These are phyloP conservation scores for Alethe diademata DNA, from an alignment of 2,113 vertebrate genomes.

Conservation along the genomic window DNA sequence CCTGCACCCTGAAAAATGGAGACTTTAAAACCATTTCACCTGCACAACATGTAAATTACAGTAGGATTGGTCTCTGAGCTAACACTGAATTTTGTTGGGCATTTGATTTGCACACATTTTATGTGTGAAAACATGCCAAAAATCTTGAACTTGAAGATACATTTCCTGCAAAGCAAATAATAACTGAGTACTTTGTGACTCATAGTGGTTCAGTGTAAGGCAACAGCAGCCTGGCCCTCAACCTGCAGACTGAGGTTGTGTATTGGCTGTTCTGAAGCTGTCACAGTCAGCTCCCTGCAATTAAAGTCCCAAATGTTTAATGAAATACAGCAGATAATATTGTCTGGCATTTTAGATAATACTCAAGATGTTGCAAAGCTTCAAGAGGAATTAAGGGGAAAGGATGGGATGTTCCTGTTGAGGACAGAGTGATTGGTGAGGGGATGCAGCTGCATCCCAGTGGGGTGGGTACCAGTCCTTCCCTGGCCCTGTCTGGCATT, in stretches of 20 bases:
- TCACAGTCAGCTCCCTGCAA: neutral
- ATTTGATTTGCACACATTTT: neutral
- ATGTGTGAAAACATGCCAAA: neutral
- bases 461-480: neutral
- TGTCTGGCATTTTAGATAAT: neutral
- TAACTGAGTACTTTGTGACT: neutral
- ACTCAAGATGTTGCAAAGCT: neutral
- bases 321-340: neutral
- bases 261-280: neutral
- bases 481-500: rapidly evolving
- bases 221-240: neutral
- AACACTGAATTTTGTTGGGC: neutral
- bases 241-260: neutral
- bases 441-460: neutral
- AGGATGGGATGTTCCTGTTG: neutral
- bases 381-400: neutral
- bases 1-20: neutral
- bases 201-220: neutral
- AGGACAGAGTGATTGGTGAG: neutral
- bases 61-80: neutral
- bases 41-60: rapidly evolving
- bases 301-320: neutral
- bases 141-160: neutral
- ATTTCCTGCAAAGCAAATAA: neutral
- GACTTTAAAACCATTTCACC: neutral